Conservation (phyloP, 2,888 invertebrate genomes). For the Nyleta sp. region DNA sequence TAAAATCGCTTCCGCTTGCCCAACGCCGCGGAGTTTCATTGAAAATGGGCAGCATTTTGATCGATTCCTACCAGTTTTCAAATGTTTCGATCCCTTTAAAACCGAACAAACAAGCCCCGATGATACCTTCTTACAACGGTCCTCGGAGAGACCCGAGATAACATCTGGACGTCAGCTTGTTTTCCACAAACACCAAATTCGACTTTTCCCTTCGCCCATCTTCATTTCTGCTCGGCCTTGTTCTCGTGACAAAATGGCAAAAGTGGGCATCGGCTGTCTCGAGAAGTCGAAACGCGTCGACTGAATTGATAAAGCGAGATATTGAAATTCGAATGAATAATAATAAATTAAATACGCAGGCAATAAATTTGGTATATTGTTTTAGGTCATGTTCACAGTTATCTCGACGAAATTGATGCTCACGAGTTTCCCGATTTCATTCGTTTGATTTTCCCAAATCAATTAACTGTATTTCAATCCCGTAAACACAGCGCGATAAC, state of each 20-base stretch:
- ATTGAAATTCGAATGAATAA: no score
- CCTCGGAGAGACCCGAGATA: not conserved
- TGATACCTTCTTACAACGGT: slow-evolving; percentile 31
- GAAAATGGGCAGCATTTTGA: slow-evolving; percentile 44
- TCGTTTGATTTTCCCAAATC: not conserved
- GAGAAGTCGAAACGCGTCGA: no score
- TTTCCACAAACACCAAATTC: slow-evolving; percentile 5
- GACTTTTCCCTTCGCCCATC: slow-evolving; percentile 2
- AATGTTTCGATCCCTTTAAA: slow-evolving; percentile 47
- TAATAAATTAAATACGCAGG: no score
- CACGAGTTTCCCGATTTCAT: no score
- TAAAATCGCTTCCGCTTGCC: slow-evolving; percentile 44
- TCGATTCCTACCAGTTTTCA: slow-evolving; percentile 36
- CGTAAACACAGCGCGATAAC: not conserved
- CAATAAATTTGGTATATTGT: no score
- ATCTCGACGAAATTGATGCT: no score
- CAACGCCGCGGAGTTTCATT: slow-evolving; percentile 11
- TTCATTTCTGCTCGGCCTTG: no score
- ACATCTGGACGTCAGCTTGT: not conserved
- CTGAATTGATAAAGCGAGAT: no score
- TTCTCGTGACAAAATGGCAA: no score
- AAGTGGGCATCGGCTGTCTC: no score
- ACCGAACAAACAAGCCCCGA: slow-evolving; percentile 26
- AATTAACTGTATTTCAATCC: not conserved
- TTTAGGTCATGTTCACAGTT: no score